A percentile compares a stretch with the other conserved stretches of the same genome.
These are phyloP conservation scores for Trematocara zebra DNA, from an alignment of 2,113 vertebrate species.

Conservation along the genomic window DNA sequence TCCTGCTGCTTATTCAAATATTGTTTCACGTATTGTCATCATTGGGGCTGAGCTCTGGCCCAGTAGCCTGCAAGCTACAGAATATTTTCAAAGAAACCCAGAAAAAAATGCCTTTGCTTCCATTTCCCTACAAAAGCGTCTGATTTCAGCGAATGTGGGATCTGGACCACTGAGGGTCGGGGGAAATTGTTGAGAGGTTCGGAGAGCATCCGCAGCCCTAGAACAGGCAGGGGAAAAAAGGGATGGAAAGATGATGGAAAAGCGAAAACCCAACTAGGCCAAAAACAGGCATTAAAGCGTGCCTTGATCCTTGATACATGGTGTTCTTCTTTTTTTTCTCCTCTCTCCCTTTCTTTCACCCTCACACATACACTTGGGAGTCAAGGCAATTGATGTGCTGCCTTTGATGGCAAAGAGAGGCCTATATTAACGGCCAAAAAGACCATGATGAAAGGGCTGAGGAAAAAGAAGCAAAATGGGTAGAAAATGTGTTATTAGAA, in stretches of 20 bases:
- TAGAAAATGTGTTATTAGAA: constrained; percentile 55
- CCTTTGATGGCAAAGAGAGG: constrained; percentile 73
- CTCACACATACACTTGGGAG: constrained; percentile 71
- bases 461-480: constrained; percentile 55
- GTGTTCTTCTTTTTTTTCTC: constrained; percentile 47
- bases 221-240: neutral
- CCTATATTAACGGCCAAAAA: constrained; percentile 66
- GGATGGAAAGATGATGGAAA: constrained; percentile 48
- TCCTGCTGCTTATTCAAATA: constrained; percentile 77
- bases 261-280: constrained; percentile 44
- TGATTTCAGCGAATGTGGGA: constrained; percentile 15
- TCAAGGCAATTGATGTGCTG: constrained; percentile 76
- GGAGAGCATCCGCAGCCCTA: neutral
- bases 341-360: constrained; percentile 55
- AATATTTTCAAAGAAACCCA: constrained; percentile 53
- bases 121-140: constrained; percentile 20
- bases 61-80: constrained; percentile 21
- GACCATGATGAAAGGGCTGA: constrained; percentile 65
- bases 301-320: constrained; percentile 71
- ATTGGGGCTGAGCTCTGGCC: constrained; percentile 51
- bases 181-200: neutral
- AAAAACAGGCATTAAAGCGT: constrained; percentile 63
- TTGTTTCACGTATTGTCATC: constrained; percentile 76
- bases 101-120: constrained; percentile 21
- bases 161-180: neutral